Conservation (phyloP, 2,113 vertebrate species). For the Scopus umbretta region DNA sequence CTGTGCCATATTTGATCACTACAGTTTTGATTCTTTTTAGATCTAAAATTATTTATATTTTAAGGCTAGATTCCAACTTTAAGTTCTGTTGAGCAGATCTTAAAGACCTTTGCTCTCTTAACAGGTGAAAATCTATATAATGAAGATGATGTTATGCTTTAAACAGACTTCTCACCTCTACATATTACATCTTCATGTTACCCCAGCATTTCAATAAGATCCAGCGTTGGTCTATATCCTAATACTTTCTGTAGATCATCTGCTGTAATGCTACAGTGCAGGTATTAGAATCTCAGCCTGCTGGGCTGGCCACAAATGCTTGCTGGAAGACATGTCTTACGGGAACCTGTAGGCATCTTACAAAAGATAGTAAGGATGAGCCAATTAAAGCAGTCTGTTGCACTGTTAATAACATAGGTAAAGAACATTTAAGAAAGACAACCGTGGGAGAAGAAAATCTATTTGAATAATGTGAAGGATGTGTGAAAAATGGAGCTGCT, state of each 20-base stretch:
- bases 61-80: not conserved
- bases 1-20: not conserved
- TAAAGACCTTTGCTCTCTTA: not conserved
- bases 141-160: not conserved
- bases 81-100: not conserved
- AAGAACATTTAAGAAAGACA: not conserved
- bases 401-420: not conserved
- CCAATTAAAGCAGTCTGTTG: not conserved
- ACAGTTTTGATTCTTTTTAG: not conserved
- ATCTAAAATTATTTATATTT: not conserved
- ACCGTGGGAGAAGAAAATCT: not conserved
- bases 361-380: not conserved
- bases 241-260: not conserved
- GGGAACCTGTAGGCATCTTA: not conserved
- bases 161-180: not conserved
- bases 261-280: not conserved
- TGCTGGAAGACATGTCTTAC: not conserved
- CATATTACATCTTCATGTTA: not conserved
- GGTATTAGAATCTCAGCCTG: not conserved
- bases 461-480: not conserved
- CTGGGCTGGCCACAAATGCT: not conserved
- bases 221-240: not conserved
- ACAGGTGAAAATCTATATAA: not conserved
- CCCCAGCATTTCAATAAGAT: not conserved
- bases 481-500: not conserved